A percentile compares a stretch with the other conserved stretches of the same genome.
Conservation (phyloP, 2,797 vertebrate species). For the Alca torda region DNA sequence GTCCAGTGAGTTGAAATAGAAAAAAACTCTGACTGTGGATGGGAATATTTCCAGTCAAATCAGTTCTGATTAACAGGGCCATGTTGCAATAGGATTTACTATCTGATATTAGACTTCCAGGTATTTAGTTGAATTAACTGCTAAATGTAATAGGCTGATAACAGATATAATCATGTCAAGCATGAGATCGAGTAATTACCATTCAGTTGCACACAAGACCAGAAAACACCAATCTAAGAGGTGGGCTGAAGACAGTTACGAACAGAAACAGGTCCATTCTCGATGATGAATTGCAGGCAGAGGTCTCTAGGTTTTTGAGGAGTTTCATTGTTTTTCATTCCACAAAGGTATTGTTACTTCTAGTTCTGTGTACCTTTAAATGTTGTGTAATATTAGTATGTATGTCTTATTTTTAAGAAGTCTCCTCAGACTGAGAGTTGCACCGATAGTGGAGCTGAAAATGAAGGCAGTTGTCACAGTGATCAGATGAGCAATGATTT, state of each 20-base stretch:
- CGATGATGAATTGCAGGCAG: not conserved
- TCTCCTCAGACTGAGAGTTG: conserved; percentile 98
- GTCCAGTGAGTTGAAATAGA: not conserved
- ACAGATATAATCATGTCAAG: not conserved
- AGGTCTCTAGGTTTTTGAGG: not conserved
- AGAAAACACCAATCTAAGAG: not conserved
- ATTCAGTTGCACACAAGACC: not conserved
- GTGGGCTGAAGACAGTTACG: not conserved
- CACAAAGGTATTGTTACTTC: not conserved
- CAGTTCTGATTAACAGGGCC: not conserved
- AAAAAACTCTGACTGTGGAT: not conserved
- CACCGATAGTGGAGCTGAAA: conserved; percentile 98
- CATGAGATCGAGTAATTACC: not conserved
- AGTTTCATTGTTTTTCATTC: not conserved
- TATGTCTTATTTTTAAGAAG: conserved; percentile 83
- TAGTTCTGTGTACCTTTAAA: not conserved
- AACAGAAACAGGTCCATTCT: not conserved
- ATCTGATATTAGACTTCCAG: not conserved
- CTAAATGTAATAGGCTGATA: not conserved
- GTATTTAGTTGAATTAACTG: not conserved
- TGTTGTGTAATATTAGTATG: conserved; percentile 7
- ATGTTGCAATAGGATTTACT: not conserved
- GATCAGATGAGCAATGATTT: conserved; percentile 99
- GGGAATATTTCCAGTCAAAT: not conserved
- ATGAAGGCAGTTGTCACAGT: conserved; percentile 99